Base-by-base conservation (phyloP, 2,888 invertebrate species). In the Oscheius sp. region DNA sequence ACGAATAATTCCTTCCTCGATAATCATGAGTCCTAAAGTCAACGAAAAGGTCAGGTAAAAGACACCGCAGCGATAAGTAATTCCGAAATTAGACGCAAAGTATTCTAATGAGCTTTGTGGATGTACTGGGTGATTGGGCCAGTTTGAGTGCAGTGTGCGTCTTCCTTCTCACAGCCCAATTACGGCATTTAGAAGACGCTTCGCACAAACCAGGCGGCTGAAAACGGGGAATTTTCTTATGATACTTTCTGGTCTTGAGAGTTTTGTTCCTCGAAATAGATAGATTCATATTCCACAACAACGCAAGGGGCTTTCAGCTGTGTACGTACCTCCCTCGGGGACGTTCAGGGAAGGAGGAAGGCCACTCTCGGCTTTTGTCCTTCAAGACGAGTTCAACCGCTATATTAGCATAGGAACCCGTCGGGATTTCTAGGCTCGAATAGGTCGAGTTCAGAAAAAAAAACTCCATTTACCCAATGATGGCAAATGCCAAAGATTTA, bases 1-100 rank as follows among this genome's bases (percentile, higher is more conserved):
- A 13, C 75, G 74, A 13, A 87, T 68, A 0, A 80, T 81, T 9
- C 87, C 87, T 71, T 87, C 87, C 62, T 87, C 87, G 75, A 87
- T 87, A 13, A 85, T 80, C 76, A 85, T 84, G 5, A 86, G 62
- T 2, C 86, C 86, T 86, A 71, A 59, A 78, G 71, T 37, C 5
- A 35, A 53, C 2, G 13, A 35, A 60, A 55, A 53, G 11, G 4
- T 53, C n/a, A 32, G 4, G 37, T 33, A 2, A n/a, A 53, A 51
- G n/a, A 21, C 29, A 32, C 47, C 37, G n/a, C 35, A 37, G 13
- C 33, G 35, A 60, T 29, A 60, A 35, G 60, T 60, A 35, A 4
- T 60, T 60, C 60, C 60, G 63, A 63, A 9, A 42, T 60, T 35
- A 13, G 32, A n/a, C 59, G 35, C 13, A 53, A 55, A 55, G 68